These are phyloP conservation scores for Phenganax marumi DNA, from an alignment of 92 coral and sea anemone species.

Conservation along the genomic window DNA sequence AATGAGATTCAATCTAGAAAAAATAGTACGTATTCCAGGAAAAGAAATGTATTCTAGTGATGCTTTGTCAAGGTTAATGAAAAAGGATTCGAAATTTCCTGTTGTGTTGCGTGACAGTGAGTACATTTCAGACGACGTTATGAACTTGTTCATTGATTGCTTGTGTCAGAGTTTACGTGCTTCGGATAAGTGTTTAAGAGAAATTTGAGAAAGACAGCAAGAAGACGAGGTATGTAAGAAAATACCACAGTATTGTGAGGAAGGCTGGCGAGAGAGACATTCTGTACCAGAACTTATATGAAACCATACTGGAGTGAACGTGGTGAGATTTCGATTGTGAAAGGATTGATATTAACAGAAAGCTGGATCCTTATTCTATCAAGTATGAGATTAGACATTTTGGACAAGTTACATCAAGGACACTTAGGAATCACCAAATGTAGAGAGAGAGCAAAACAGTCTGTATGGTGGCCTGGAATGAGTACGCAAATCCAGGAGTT, in stretches of 20 bases:
- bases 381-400: constrained; percentile 42
- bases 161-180: constrained; percentile 22
- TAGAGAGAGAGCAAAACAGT: constrained; percentile 55
- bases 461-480: constrained; percentile 63
- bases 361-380: constrained; percentile 49
- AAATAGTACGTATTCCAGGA: background rate
- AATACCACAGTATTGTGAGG: constrained; percentile 33
- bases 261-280: constrained; percentile 47
- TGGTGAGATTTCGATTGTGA: background rate
- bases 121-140: background rate
- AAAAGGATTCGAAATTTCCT: background rate
- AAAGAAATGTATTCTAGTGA: constrained; percentile 1
- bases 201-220: constrained; percentile 39
- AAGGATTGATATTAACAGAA: constrained; percentile 35
- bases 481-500: constrained; percentile 55
- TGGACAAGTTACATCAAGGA: constrained; percentile 53
- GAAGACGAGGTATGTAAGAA: constrained; percentile 51
- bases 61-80: background rate
- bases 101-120: background rate
- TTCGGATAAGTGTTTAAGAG: constrained; percentile 32
- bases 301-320: constrained; percentile 50
- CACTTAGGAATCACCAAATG: constrained; percentile 61
- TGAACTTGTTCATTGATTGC: background rate
- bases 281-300: background rate
- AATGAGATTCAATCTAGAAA: constrained; percentile 9